Conservation (phyloP, 1,140 invertebrate species). For the Vanessa tameamea region DNA sequence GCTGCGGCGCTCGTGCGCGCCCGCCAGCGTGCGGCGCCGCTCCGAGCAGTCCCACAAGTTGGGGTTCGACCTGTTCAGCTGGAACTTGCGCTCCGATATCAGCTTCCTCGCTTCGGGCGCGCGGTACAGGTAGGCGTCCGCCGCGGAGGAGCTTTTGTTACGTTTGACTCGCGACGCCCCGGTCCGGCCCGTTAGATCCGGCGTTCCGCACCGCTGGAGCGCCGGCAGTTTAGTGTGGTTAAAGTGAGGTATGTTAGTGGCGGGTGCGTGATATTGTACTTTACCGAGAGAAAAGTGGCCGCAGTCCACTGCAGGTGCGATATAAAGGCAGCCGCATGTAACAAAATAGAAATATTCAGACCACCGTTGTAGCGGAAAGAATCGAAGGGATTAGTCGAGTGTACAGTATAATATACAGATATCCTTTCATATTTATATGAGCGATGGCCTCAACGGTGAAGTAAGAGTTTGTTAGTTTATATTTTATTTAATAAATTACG, state of each 20-base stretch:
- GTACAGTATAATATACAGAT: constrained; percentile 12
- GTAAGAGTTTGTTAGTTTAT: constrained; percentile 15
- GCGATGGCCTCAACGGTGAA: constrained; percentile 13
- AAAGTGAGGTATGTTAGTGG: constrained; percentile 78
- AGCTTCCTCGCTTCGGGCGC: constrained; percentile 66
- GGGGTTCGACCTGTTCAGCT: constrained; percentile 76
- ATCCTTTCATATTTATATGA: neutral
- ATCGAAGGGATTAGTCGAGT: constrained; percentile 27
- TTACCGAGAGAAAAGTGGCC: constrained; percentile 83
- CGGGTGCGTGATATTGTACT: constrained; percentile 84
- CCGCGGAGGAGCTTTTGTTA: constrained; percentile 77
- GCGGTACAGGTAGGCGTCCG: constrained; percentile 66
- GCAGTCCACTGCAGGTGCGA: constrained; percentile 83
- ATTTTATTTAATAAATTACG: neutral
- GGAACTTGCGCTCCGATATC: constrained; percentile 67
- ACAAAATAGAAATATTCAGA: constrained; percentile 80
- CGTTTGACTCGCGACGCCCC: constrained; percentile 74
- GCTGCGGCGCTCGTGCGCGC: constrained; percentile 52
- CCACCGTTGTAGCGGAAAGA: constrained; percentile 32
- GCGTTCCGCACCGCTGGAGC: constrained; percentile 58
- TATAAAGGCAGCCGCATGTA: constrained; percentile 81
- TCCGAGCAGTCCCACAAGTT: constrained; percentile 69
- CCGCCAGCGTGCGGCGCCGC: constrained; percentile 48
- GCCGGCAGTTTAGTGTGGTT: constrained; percentile 65
- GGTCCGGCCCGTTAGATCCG: constrained; percentile 55